A percentile compares a stretch with the other conserved stretches of the same genome.
Conservation (phyloP, 2,797 vertebrate genomes). For the Onychomys torridus region DNA sequence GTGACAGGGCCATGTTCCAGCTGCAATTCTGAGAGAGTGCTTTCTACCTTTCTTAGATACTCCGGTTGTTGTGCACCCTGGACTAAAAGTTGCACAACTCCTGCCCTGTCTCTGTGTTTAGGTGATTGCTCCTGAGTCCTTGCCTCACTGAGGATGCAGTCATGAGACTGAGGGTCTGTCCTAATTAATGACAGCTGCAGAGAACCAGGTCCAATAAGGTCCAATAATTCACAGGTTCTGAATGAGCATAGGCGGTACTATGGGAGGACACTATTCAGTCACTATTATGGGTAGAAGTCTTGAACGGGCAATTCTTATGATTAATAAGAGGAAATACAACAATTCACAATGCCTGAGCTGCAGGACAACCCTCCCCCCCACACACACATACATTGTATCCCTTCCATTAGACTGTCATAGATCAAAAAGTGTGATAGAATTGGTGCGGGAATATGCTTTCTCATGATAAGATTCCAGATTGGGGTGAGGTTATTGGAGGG, state of each 20-base stretch:
- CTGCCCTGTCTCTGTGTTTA: neutral
- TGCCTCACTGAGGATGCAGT: neutral
- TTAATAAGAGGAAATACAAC: neutral
- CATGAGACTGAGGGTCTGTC: neutral
- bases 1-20: rapidly evolving
- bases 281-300: neutral
- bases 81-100: neutral
- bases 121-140: neutral
- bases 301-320: neutral
- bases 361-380: neutral
- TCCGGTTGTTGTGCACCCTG: neutral
- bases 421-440: neutral
- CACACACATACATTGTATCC: neutral
- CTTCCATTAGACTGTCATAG: neutral
- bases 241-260: neutral
- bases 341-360: neutral
- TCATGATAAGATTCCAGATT: no score
- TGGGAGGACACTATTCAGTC: neutral
- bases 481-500: neutral
- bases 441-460: neutral
- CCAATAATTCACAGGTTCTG: neutral
- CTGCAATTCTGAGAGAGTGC: neutral
- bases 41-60: neutral
- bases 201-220: neutral
- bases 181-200: neutral